Evolutionary conservation across 2,113 vertebrate species (phyloP), one percentile per base, ranked within the genome.

Genomic region (Seriola dumerili): DNA sequence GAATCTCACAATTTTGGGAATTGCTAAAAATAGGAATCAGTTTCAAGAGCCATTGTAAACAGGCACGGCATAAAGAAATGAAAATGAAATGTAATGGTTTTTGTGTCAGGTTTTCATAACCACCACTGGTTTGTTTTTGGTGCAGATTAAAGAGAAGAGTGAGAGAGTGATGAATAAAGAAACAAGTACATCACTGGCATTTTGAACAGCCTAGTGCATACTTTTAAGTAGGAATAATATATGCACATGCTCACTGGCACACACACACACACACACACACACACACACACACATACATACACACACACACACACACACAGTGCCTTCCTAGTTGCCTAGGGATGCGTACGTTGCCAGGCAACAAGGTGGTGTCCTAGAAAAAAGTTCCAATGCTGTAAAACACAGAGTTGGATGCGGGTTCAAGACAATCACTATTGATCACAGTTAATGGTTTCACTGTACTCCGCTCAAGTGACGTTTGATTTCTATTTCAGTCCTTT

Each of bases 281-380:
- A 21, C 40, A 32, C 29, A 54, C 55, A 54, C 54, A 66, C 65
- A n/a, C n/a, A n/a, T n/a, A n/a, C n/a, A n/a, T n/a, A 19, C 52
- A 48, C 63, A 59, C 44, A 64, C 44, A n/a, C 38, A 29, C 29
- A 54, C 55, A 68, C 75, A 32, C 32, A 72, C 25, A 73, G 32
- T 83, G 68, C 40, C 57, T 70, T 81, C 34, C 62, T 63, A 52
- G 23, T 92, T 92, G 84, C 88, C 86, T 59, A 38, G 92, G 92
- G 92, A 95, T 89, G 85, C 81, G 76, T 84, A 71, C 82, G 94
- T 96, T 96, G 94, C 94, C 89, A 90, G 80, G 94, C 94, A 96
- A 96, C 94, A 91, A 89, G 83, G 79, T 84, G 83, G 76, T 94
- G 94, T 89, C 87, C 91, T 90, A 94, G 86, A 93, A 94, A 94